Evolutionary conservation across 2,797 vertebrate genomes (phyloP).

Genomic region (Scolopax bukidnonensis): DNA sequence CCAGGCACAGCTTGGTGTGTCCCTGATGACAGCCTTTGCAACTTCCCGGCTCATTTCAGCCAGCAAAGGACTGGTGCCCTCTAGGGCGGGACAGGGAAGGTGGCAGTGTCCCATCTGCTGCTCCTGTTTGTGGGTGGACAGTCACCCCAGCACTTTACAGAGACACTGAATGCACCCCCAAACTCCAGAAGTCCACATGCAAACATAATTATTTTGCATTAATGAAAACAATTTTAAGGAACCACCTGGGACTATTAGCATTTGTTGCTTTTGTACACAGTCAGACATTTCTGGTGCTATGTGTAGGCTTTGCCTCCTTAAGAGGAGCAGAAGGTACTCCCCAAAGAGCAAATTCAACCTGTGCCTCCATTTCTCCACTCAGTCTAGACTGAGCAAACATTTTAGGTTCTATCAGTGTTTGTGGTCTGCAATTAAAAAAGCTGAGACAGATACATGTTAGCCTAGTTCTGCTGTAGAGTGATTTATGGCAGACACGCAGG

Average conservation of each 20-base stretch:
- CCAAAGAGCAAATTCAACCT: background rate
- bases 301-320: background rate
- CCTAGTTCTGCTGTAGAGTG: background rate
- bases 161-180: background rate
- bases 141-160: background rate
- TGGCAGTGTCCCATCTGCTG: background rate
- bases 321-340: background rate
- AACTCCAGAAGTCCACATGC: background rate
- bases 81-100: background rate
- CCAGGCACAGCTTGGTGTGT: no score
- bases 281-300: background rate
- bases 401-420: constrained; percentile 20
- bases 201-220: background rate
- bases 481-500: background rate
- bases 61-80: fast-evolving
- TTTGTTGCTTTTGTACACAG: background rate
- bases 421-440: constrained; percentile 30
- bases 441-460: constrained; percentile 6
- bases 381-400: constrained; percentile 37
- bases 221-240: background rate
- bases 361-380: background rate
- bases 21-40: background rate
- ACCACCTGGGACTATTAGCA: background rate
- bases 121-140: background rate
- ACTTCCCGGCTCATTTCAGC: background rate